These are phyloP conservation scores for Sebastes dallii DNA, from an alignment of 2,797 vertebrate genomes.

Conservation along the genomic window DNA sequence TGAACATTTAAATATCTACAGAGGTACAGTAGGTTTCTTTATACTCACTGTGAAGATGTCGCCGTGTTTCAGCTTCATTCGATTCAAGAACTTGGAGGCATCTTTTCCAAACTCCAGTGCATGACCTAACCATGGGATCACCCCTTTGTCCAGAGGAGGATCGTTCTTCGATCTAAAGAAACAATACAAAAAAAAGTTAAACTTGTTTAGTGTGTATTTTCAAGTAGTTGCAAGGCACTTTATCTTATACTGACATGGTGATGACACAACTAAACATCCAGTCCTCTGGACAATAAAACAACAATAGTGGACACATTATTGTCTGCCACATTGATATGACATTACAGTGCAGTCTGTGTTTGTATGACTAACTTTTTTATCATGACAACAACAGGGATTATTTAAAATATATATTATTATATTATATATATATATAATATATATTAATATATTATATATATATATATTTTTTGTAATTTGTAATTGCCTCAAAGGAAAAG, in stretches of 20 bases:
- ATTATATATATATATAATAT: too few species aligned
- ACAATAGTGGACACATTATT: background rate
- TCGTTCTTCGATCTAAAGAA: constrained; percentile 80
- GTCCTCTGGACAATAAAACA: background rate
- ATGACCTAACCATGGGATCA: constrained; percentile 89
- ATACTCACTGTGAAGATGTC: constrained; percentile 89
- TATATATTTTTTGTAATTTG: background rate
- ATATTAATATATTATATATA: too few species aligned
- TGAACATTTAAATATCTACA: background rate
- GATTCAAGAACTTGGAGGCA: constrained; percentile 83
- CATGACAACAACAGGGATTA: background rate
- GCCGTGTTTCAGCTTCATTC: constrained; percentile 90
- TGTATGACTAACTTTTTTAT: background rate
- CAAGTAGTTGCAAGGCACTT: background rate
- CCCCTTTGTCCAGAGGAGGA: constrained; percentile 88
- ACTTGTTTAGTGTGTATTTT: background rate
- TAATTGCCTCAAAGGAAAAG: background rate
- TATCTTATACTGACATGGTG: background rate
- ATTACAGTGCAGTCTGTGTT: background rate
- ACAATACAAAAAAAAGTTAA: background rate
- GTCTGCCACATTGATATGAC: background rate
- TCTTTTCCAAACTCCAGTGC: constrained; percentile 90
- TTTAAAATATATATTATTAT: background rate
- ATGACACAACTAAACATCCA: background rate
- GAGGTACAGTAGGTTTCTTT: background rate